Evolutionary conservation across 2,113 vertebrate genomes (phyloP).

Genomic region (Pogona vitticeps): DNA sequence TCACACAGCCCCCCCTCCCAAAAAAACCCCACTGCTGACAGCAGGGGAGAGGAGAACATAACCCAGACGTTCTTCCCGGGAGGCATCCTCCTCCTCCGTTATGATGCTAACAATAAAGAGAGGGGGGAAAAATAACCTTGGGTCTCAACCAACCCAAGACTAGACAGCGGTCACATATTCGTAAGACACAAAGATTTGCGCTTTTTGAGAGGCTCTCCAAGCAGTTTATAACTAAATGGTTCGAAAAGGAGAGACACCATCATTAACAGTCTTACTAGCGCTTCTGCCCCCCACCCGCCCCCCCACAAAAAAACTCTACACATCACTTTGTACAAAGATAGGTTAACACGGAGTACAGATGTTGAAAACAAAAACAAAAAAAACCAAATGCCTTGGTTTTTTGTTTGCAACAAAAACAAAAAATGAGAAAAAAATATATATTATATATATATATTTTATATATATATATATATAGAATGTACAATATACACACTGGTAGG

Average conservation of each 20-base stretch:
- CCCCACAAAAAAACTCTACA: not conserved
- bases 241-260: not conserved
- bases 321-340: not conserved
- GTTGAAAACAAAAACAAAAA: not conserved
- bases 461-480: not conserved
- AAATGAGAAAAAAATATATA: not conserved
- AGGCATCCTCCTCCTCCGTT: too few relatives aligned
- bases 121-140: too few relatives aligned
- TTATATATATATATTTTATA: not conserved
- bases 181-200: not conserved
- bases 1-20: not conserved
- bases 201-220: not conserved
- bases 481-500: not conserved
- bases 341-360: not conserved
- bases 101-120: too few relatives aligned
- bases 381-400: too few relatives aligned
- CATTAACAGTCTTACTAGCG: not conserved
- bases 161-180: not conserved
- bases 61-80: not conserved
- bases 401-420: not conserved
- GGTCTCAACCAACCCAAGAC: not conserved
- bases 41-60: rapidly evolving
- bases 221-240: not conserved
- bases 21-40: not conserved
- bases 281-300: not conserved